These are phyloP conservation scores for Equus przewalskii DNA, from an alignment of 2,113 vertebrate species.

Conservation along the genomic window DNA sequence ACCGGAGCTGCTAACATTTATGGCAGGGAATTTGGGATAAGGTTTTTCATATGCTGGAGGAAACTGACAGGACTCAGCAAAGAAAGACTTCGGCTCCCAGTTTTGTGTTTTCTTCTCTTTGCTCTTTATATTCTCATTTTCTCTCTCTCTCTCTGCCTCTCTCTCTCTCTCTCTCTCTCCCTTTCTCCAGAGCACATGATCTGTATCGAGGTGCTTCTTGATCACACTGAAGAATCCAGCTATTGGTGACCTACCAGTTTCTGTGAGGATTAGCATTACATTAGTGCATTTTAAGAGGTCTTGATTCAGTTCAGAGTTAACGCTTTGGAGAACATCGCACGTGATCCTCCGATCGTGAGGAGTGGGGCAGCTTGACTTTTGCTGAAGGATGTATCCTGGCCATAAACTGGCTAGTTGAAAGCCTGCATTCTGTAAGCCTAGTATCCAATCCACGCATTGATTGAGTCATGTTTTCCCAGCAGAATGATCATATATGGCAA, in stretches of 20 bases:
- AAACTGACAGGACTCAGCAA: background rate
- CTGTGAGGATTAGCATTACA: background rate
- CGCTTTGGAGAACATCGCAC: slow-evolving; percentile 22
- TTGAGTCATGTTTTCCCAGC: slow-evolving; percentile 40
- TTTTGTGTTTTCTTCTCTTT: slow-evolving; percentile 18
- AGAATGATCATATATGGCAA: background rate
- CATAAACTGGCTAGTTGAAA: background rate
- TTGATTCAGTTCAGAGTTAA: background rate
- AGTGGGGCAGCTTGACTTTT: background rate
- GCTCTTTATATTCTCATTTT: background rate
- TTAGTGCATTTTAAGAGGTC: background rate
- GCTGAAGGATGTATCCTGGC: background rate
- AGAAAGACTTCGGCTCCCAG: background rate
- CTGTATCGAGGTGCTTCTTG: background rate
- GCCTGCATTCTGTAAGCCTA: background rate
- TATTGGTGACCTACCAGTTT: background rate
- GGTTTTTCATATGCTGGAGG: background rate
- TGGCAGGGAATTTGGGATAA: background rate
- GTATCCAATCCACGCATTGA: background rate
- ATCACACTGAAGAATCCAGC: background rate
- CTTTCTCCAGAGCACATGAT: background rate
- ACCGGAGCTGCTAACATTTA: slow-evolving; percentile 11
- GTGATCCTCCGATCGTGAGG: background rate
- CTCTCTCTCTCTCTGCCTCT: too few relatives aligned
- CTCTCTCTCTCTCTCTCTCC: background rate